Percentiles rank a stretch among this genome's conserved stretches.
Conservation (phyloP, 2,113 vertebrate genomes). For the Eira barbara region DNA sequence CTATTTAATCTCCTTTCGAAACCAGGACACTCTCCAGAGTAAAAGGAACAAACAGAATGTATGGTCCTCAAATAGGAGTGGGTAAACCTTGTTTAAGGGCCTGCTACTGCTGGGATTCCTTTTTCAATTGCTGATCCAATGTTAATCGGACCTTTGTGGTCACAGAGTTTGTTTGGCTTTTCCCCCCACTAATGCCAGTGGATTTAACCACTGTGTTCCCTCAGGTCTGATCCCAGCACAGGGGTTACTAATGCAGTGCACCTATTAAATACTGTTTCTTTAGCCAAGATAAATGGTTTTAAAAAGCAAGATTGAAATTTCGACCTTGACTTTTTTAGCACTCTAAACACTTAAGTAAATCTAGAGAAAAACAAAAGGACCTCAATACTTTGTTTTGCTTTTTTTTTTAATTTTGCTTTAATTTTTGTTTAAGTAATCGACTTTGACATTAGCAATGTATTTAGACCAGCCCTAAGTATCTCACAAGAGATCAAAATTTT, state of each 20-base stretch:
- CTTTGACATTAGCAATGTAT: background rate
- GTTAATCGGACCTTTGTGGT: background rate
- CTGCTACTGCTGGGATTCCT: background rate
- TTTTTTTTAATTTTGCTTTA: background rate
- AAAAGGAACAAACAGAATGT: background rate
- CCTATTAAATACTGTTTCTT: background rate
- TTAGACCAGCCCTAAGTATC: background rate
- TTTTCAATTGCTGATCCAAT: background rate
- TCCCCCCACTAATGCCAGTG: accelerated
- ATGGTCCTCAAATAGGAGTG: background rate
- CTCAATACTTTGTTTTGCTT: background rate
- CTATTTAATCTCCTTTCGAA: background rate
- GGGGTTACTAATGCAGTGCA: background rate
- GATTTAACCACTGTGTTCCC: background rate
- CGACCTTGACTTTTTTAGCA: conserved; percentile 7
- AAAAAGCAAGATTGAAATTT: background rate
- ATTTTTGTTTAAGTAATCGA: conserved; percentile 18
- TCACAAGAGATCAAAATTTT: background rate
- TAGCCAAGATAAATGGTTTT: conserved; percentile 1
- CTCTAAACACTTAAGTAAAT: background rate
- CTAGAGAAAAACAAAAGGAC: background rate
- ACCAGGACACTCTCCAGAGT: background rate
- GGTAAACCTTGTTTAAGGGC: background rate
- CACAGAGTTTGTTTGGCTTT: background rate
- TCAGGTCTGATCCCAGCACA: background rate